These are phyloP conservation scores for Tupaia chinensis DNA, from an alignment of 2,113 vertebrate species.

Conservation along the genomic window DNA sequence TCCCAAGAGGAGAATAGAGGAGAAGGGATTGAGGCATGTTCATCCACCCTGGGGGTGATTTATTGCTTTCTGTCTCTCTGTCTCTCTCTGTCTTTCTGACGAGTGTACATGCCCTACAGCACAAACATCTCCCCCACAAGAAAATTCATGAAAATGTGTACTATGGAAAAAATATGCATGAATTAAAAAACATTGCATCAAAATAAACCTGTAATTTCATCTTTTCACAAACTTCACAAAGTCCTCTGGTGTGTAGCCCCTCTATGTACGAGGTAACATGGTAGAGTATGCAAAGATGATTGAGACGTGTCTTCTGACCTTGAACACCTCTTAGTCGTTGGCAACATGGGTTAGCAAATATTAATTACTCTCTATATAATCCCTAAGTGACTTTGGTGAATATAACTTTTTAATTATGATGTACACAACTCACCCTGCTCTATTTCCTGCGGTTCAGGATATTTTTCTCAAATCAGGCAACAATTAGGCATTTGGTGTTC, in stretches of 20 bases:
- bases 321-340: neutral
- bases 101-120: no score
- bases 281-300: neutral
- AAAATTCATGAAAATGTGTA: no score
- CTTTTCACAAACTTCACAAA: no score
- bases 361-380: neutral
- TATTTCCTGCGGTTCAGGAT: neutral
- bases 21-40: no score
- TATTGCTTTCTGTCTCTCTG: no score
- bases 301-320: neutral
- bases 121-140: no score
- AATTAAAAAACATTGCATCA: no score
- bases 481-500: neutral
- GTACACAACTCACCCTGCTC: neutral
- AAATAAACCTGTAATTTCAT: no score
- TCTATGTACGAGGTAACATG: neutral
- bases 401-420: neutral
- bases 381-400: neutral
- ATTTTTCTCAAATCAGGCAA: neutral
- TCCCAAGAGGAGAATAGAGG: no score
- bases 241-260: neutral
- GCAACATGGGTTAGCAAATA: neutral
- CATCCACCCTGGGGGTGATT: no score
- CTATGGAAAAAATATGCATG: no score
- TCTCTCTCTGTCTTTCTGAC: no score